Conservation (phyloP, 2,797 vertebrate genomes). For the Pempheris klunzingeri region DNA sequence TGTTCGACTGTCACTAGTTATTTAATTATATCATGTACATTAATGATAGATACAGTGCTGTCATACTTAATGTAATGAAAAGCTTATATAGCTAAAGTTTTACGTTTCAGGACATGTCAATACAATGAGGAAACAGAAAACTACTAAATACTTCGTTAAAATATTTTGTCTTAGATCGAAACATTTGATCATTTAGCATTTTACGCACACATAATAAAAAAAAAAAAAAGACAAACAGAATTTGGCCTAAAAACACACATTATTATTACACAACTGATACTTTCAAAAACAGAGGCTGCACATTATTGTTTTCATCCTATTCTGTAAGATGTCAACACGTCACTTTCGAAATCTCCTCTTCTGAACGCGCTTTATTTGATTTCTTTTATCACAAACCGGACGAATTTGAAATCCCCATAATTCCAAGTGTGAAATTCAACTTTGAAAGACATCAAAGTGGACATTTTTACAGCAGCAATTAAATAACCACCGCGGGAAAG, state of each 20-base stretch:
- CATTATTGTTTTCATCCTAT: neutral
- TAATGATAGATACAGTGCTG: no score
- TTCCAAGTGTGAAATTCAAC: neutral
- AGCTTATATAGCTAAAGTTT: neutral
- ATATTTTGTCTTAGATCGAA: neutral
- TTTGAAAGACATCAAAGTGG: fast-evolving
- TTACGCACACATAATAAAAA: neutral
- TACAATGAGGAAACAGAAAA: neutral
- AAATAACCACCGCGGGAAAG: neutral
- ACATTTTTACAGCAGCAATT: neutral
- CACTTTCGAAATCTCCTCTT: neutral
- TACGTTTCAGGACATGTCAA: neutral
- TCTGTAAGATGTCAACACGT: neutral
- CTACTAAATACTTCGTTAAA: neutral
- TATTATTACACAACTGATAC: neutral
- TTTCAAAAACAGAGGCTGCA: neutral
- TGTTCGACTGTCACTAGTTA: neutral
- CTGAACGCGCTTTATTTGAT: neutral
- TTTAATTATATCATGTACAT: no score
- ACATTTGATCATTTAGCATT: neutral
- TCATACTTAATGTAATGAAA: neutral
- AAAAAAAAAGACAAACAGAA: neutral
- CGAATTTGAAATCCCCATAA: neutral
- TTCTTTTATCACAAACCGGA: neutral
- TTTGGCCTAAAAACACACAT: neutral